phyloP scores from a whole-genome alignment of 2,113 vertebrate species.

The Setophaga coronata region DNA sequence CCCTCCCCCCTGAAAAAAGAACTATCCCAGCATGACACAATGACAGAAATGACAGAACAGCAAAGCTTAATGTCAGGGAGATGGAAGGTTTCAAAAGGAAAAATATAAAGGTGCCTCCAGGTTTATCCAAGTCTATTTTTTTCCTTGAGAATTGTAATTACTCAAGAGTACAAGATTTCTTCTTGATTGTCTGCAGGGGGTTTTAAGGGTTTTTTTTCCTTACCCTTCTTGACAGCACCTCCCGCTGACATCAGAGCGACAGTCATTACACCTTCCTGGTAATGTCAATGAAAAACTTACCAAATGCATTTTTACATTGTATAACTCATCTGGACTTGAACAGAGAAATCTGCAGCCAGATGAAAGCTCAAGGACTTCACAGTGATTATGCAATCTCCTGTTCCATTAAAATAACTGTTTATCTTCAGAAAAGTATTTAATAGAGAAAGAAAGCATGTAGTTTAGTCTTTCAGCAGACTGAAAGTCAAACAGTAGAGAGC shows the following conservation, averaged over 20 bases:
- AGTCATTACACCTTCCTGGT: slow-evolving; percentile 52
- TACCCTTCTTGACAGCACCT: slow-evolving; percentile 47
- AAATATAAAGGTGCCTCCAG: slow-evolving; percentile 31
- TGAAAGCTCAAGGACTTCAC: slow-evolving; percentile 3
- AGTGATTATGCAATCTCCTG: neutral
- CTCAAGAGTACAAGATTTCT: slow-evolving; percentile 13
- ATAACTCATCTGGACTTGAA: slow-evolving; percentile 36
- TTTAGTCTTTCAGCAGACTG: neutral
- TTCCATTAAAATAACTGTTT: slow-evolving; percentile 15
- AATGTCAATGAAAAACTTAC: slow-evolving; percentile 51
- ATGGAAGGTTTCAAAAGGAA: slow-evolving; percentile 47
- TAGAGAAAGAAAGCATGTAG: neutral
- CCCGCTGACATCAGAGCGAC: slow-evolving; percentile 49
- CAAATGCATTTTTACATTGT: slow-evolving; percentile 25
- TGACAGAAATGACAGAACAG: slow-evolving; percentile 35
- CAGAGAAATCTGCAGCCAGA: slow-evolving; percentile 6
- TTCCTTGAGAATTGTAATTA: slow-evolving; percentile 50
- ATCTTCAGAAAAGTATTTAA: neutral
- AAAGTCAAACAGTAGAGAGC: neutral
- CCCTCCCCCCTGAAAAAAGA: neutral
- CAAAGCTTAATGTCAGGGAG: neutral
- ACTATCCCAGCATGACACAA: neutral
- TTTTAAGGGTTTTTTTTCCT: neutral
- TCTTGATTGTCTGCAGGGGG: slow-evolving; percentile 22
- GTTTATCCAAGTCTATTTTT: slow-evolving; percentile 37